Evolutionary conservation across 2,888 invertebrate genomes (phyloP), one percentile per base, ranked within the genome.

Genomic region (Keiferia lycopersicella): DNA sequence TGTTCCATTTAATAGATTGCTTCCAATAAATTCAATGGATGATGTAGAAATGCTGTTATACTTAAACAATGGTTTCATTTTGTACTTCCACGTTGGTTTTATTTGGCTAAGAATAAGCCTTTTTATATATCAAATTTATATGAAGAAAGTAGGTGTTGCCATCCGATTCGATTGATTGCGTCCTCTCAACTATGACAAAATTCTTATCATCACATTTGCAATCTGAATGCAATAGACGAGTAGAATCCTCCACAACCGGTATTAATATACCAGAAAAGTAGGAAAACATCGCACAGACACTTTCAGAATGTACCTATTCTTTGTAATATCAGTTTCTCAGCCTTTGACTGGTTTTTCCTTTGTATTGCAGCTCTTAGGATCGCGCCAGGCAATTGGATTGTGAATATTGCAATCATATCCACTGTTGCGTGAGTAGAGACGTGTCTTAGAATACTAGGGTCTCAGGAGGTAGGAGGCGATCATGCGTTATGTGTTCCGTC

Each of bases 341-440:
- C 58, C 58, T 58, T 58, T 58, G 58, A 58, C 39, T 58, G 58
- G 58, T 20, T 58, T 39, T 58, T 58, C 38, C 58, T 58, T 58
- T 58, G 58, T 26, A 18, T n/a, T 38, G 58, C 6, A 12, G 8
- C 39, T 58, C 58, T 58, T 58, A 39, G 39, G n/a, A 58, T 58
- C 18, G 39, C 58, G 11, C 38, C 39, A 38, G n/a, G 58, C 20
- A 11, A 39, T 39, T 39, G 20, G 12, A 20, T 39, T 10, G 58
- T 39, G 14, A 39, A 58, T 39, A 38, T 38, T 38, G 34, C 56
- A 56, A 56, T 34, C 30, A 26, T 34, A 56, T 34, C 11, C 34
- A 11, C n/a, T 30, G 53, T 14, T n/a, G 53, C 53, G 30, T 53
- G 30, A 30, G 14, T 30, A 30, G 51, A 51, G 3, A 53, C 53